Percentiles rank a stretch among this genome's conserved stretches.
These are phyloP conservation scores for Cricetomys ansorgei DNA, from an alignment of 2,113 vertebrate genomes.

Conservation along the genomic window DNA sequence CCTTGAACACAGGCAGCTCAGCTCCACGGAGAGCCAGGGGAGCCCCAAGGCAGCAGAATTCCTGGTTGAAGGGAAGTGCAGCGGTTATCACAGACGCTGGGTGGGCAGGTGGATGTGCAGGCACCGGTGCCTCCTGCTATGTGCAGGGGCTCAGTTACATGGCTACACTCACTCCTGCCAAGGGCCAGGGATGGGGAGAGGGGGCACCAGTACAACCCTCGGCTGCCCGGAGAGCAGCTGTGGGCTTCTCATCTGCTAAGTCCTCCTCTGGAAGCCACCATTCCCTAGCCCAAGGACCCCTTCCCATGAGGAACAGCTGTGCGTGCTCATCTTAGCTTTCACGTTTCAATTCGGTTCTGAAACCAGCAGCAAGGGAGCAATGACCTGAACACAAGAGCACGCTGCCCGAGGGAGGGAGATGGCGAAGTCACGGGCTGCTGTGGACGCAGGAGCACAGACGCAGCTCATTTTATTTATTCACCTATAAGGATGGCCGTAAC, in stretches of 20 bases:
- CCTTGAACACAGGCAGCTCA: constrained; percentile 53
- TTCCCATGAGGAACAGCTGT: constrained; percentile 32
- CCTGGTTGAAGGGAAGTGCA: constrained; percentile 26
- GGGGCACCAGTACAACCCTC: background rate
- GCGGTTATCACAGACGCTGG: background rate
- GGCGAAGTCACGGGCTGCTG: constrained; percentile 29
- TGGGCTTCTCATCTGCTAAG: background rate
- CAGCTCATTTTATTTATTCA: constrained; percentile 81
- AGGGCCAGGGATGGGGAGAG: background rate
- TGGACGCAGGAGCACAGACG: constrained; percentile 54
- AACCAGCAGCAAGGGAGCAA: constrained; percentile 13
- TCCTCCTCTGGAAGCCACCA: constrained; percentile 28
- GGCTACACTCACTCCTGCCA: background rate
- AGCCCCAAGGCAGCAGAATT: constrained; percentile 50
- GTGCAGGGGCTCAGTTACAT: background rate
- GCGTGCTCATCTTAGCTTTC: constrained; percentile 14
- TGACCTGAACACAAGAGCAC: constrained; percentile 26
- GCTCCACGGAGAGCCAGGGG: constrained; percentile 34
- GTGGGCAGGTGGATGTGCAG: background rate
- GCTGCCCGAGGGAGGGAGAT: background rate
- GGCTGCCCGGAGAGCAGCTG: background rate
- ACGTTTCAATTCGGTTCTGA: constrained; percentile 61
- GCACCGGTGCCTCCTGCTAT: background rate
- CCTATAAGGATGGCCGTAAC: constrained; percentile 62
- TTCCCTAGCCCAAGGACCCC: background rate